A percentile compares a stretch with the other conserved stretches of the same genome.
phyloP scores from a whole-genome alignment of 2,888 invertebrate genomes.

The Atethmia centrago region DNA sequence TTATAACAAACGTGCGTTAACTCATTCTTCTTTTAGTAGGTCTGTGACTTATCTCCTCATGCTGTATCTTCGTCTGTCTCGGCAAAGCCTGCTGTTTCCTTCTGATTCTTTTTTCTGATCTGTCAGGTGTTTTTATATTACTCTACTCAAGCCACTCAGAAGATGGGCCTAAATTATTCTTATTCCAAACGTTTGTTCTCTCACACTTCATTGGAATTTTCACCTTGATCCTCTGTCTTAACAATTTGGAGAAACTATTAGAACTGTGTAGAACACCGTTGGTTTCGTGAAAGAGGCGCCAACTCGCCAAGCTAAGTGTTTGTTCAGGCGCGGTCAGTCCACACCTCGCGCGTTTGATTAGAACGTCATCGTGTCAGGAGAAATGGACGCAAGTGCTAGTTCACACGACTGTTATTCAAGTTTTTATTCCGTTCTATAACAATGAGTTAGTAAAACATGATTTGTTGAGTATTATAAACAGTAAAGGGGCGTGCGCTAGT shows the following conservation, averaged over 20 bases:
- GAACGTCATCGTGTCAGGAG: not conserved
- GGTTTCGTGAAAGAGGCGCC: slow-evolving; percentile 29
- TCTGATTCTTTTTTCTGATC: not conserved
- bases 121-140: not conserved
- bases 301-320: slow-evolving; percentile 26
- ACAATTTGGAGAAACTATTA: slow-evolving; percentile 25
- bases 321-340: slow-evolving; percentile 40
- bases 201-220: not conserved
- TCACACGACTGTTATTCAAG: slow-evolving; percentile 46
- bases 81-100: not conserved
- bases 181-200: not conserved
- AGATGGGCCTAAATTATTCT: not conserved
- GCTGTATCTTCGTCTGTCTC: not conserved
- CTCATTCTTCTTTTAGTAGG: not conserved
- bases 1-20: slow-evolving; percentile 10
- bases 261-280: slow-evolving; percentile 35
- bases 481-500: not conserved
- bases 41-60: not conserved
- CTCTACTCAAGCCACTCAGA: not conserved
- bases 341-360: slow-evolving; percentile 25
- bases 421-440: slow-evolving; percentile 38
- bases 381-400: slow-evolving; percentile 44
- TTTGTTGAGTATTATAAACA: slow-evolving; percentile 25
- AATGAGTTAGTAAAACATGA: slow-evolving; percentile 39
- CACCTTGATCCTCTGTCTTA: not conserved